phyloP scores from a whole-genome alignment of 2,797 vertebrate genomes.

The Bufotes viridis region DNA sequence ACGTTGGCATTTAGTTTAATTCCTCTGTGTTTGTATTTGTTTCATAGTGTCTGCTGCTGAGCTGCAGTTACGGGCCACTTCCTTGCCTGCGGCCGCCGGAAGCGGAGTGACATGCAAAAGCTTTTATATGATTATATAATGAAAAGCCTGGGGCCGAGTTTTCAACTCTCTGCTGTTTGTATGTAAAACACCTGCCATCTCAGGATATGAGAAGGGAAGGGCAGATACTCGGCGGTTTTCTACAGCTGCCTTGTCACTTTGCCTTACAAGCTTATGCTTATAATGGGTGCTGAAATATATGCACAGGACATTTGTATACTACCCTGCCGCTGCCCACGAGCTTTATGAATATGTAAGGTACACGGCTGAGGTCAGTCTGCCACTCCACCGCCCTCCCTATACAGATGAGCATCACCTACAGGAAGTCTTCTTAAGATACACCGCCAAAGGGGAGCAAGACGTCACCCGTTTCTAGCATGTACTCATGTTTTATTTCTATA shows the following conservation, averaged over 20 bases:
- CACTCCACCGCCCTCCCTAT: too few species aligned
- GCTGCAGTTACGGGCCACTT: slow-evolving; percentile 32
- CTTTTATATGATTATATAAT: slow-evolving; percentile 58
- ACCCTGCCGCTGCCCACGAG: background rate
- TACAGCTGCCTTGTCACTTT: slow-evolving; percentile 24
- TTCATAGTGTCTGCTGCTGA: slow-evolving; percentile 23
- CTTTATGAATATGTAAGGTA: background rate
- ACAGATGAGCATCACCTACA: too few species aligned
- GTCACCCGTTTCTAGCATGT: background rate
- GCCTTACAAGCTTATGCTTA: background rate
- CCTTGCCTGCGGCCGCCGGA: slow-evolving; percentile 43
- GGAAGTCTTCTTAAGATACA: too few species aligned
- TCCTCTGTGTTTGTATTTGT: slow-evolving; percentile 28
- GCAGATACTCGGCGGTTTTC: background rate
- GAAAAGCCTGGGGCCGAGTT: slow-evolving; percentile 16
- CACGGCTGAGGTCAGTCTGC: background rate
- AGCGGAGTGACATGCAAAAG: slow-evolving; percentile 39
- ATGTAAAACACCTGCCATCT: slow-evolving; percentile 48
- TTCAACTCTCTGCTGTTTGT: slow-evolving; percentile 3
- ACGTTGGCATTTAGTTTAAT: background rate
- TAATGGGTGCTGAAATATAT: background rate
- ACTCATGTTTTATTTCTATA: background rate
- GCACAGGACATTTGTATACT: background rate
- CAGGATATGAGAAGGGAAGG: background rate
- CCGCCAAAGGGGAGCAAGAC: background rate